A percentile compares a stretch with the other conserved stretches of the same genome.
phyloP scores from a whole-genome alignment of 2,113 vertebrate genomes.

The Athene cunicularia region DNA sequence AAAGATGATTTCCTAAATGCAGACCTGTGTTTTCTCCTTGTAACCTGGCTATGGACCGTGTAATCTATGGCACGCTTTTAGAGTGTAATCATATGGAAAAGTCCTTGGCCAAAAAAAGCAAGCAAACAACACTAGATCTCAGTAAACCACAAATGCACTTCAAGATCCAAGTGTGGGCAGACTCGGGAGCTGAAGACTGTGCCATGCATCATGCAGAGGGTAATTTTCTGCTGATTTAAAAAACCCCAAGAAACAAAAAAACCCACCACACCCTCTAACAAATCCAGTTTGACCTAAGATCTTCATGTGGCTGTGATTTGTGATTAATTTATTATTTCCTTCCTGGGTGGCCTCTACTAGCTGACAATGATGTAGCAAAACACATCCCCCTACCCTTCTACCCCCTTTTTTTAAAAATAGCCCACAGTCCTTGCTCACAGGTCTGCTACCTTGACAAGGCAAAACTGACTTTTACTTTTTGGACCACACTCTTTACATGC shows the following conservation, averaged over 20 bases:
- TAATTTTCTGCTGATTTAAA: not conserved
- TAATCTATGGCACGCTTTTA: conserved; percentile 35
- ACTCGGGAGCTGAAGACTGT: not conserved
- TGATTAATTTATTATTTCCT: not conserved
- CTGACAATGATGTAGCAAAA: not conserved
- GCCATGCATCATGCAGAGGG: not conserved
- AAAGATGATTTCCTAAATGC: not conserved
- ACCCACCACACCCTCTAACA: not conserved
- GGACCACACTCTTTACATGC: not conserved
- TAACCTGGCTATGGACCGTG: conserved; percentile 11
- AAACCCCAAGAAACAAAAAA: not conserved
- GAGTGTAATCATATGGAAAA: conserved; percentile 22
- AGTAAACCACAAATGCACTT: conserved; percentile 27
- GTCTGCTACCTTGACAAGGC: not conserved
- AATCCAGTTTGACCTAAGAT: not conserved
- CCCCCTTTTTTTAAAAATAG: not conserved
- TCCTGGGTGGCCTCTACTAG: not conserved
- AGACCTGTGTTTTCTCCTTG: conserved; percentile 13
- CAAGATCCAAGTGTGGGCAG: conserved; percentile 2
- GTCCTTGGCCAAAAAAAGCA: not conserved
- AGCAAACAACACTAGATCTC: not conserved
- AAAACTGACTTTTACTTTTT: not conserved
- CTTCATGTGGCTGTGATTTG: not conserved
- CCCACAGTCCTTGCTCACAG: not conserved
- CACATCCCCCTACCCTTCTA: not conserved